phyloP scores from a whole-genome alignment of 2,113 vertebrate species.

The Rissa tridactyla region DNA sequence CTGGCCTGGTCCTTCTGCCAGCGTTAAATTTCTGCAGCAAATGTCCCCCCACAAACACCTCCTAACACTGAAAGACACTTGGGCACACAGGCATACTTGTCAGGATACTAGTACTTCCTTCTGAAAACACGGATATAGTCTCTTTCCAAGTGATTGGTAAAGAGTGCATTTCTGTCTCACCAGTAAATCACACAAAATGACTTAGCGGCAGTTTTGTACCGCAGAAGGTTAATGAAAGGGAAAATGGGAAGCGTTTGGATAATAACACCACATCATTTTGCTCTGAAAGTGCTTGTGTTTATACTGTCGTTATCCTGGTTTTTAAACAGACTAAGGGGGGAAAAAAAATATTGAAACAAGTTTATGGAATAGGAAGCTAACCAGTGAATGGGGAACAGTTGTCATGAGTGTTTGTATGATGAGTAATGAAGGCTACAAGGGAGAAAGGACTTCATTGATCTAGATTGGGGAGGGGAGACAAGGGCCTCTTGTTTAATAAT shows the following conservation, averaged over 20 bases:
- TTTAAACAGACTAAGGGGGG: not conserved
- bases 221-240: not conserved
- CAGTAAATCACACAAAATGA: not conserved
- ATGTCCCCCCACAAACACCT: not conserved
- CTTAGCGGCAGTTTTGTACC: not conserved
- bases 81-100: accelerated
- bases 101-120: not conserved
- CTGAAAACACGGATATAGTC: not conserved
- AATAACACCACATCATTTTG: not conserved
- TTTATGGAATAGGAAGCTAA: not conserved
- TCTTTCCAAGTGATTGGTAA: not conserved
- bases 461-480: not conserved
- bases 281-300: not conserved
- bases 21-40: not conserved
- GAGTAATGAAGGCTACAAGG: not conserved
- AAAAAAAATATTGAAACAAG: not conserved
- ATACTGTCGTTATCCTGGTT: not conserved
- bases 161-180: not conserved
- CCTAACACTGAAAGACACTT: accelerated
- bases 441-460: not conserved
- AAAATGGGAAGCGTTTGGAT: not conserved
- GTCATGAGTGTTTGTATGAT: not conserved
- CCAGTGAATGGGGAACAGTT: not conserved
- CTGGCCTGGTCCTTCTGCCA: not conserved
- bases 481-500: not conserved